Percentiles rank a stretch among this genome's conserved stretches.
Evolutionary conservation across 1,140 invertebrate species (phyloP).

Genomic region (Agrypnia vestita): DNA sequence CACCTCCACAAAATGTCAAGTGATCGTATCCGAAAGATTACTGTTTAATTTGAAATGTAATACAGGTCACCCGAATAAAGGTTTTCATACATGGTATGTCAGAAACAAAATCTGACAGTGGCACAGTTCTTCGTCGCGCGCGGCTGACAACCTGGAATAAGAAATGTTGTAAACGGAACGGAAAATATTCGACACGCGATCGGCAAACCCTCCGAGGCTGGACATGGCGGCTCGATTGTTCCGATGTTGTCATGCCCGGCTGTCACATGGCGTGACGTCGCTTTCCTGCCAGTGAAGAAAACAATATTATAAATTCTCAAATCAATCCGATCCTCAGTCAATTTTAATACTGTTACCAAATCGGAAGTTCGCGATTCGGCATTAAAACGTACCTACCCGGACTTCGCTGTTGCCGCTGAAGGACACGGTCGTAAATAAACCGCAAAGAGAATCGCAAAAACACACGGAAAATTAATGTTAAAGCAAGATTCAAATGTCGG

Average conservation of each 20-base stretch:
- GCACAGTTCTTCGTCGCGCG: conserved; percentile 26
- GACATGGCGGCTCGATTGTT: conserved; percentile 26
- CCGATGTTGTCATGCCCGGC: conserved; percentile 10
- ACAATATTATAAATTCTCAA: conserved; percentile 14
- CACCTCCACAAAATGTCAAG: too few species aligned
- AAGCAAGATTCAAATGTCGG: too few species aligned
- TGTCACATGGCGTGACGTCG: conserved; percentile 16
- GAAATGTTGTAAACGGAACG: conserved; percentile 33
- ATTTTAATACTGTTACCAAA: neutral
- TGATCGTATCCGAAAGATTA: too few species aligned
- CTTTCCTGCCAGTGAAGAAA: neutral
- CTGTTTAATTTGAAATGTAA: conserved; percentile 10
- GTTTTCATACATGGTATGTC: conserved; percentile 14
- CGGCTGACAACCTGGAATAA: neutral
- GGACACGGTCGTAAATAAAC: too few species aligned
- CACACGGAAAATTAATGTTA: too few species aligned
- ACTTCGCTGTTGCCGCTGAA: too few species aligned
- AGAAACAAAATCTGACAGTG: conserved; percentile 17
- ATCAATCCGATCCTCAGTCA: neutral
- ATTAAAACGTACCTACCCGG: too few species aligned
- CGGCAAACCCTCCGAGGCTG: conserved; percentile 18
- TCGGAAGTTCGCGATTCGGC: conserved; percentile 3
- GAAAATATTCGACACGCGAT: conserved; percentile 47
- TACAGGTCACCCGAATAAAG: conserved; percentile 16
- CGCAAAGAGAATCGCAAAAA: too few species aligned